phyloP scores from a whole-genome alignment of 2,113 vertebrate genomes.

The Dicaeum eximium region DNA sequence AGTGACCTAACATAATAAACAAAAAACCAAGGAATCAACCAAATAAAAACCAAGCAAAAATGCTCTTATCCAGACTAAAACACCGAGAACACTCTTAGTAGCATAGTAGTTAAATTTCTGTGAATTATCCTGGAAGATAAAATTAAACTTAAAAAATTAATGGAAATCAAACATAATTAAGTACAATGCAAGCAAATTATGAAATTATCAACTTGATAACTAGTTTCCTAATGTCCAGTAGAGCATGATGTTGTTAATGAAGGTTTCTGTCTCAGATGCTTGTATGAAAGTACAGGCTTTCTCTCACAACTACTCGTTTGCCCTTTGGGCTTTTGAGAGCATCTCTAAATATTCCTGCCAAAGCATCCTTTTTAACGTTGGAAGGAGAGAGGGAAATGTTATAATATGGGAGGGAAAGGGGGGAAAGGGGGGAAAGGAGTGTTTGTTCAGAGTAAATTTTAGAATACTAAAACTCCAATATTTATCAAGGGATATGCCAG shows the following conservation, averaged over 20 bases:
- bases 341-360: background rate
- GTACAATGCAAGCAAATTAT: background rate
- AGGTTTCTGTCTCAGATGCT: background rate
- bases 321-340: background rate
- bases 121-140: background rate
- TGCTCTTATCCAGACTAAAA: background rate
- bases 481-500: background rate
- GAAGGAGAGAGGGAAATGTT: background rate
- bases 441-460: background rate
- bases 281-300: background rate
- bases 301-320: accelerated
- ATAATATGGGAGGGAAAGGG: too few relatives aligned
- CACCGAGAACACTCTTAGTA: background rate
- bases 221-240: background rate
- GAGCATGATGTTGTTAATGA: accelerated
- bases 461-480: background rate
- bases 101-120: background rate
- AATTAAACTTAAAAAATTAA: background rate
- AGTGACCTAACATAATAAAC: background rate
- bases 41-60: background rate
- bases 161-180: background rate
- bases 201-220: background rate
- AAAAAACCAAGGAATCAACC: background rate
- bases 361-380: background rate
- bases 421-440: accelerated